Evolutionary conservation across 2,888 invertebrate species (phyloP), one percentile per base, ranked within the genome.

Genomic region (Phasia obesa): DNA sequence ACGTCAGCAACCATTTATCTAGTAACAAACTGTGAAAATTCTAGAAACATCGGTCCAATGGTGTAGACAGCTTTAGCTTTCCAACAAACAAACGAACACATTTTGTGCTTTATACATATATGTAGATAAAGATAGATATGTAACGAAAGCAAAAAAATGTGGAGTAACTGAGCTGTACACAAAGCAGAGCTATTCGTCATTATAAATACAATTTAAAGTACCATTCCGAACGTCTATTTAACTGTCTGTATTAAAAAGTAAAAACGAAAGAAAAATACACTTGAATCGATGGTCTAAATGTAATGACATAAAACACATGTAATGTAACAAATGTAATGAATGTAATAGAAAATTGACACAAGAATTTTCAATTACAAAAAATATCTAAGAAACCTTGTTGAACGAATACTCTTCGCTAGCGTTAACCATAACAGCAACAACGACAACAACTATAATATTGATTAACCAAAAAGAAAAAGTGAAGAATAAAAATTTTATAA

Each of bases 321-420:
- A 44, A 70, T 62, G 17, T 55, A 73, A 44, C 84, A 77, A 84
- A 85, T 86, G 27, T 69, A 86, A 86, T 38, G 42, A 85, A 84
- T 85, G 85, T 85, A 85, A 85, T 83, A 85, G 47, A 64, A 64
- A 80, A 67, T 62, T 70, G 44, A 55, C 64, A 59, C 21, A 67
- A 71, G 59, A 64, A 44, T 64, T 64, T 71, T 47, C 69, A 84
- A 86, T 81, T 84, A 85, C 80, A 85, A 84, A 88, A 77, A 23
- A 19, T 35, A 55, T 55, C 47, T 11, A 25, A 60, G 38, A 59
- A 59, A 57, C 11, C 57, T 75, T 67, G 42, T 51, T 44, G 15
- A 27, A 76, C 7, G 4, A 27, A 57, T 13, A 17, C 21, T 21
- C 1, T 42, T 23, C 23, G 23, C 17, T 57, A 44, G 53, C 25